Base-by-base conservation (phyloP, 2,113 vertebrate genomes). In the Podilymbus podiceps region DNA sequence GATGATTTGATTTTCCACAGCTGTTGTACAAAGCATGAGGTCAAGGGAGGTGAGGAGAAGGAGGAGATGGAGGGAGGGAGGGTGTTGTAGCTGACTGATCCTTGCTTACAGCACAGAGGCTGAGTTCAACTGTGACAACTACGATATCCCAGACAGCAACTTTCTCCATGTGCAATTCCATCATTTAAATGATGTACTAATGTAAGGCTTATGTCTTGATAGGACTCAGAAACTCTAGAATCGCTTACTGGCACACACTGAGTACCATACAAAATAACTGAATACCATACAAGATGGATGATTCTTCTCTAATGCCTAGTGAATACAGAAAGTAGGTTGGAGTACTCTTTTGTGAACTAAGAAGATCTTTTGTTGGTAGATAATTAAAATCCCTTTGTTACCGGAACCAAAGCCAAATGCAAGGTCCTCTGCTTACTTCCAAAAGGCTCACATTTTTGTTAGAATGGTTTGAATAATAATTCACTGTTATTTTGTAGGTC, bases 1-100 rank as follows among this genome's bases (percentile, higher is more conserved):
- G 53, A 63, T n/a, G 5, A 96, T 90, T 96, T 91, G 89, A 97
- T 96, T 96, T 97, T 93, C 94, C 93, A 95, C 97, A 98, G 97
- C 97, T 97, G 97, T 83, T 12, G 2, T 35, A 69, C 63, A 87
- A 91, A 95, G 66, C 40, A 58, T 62, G 81, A 94, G 95, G 90
- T 93, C 78, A 95, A 75, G 49, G 64, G 63, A 90, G 95, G 89
- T 91, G 73, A 95, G 53, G 19, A 68, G 74, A 68, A 56, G 25
- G 52, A 90, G 74, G 64, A 89, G 69, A 78, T 46, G 62, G 46
- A 64, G 42, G 24, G 31, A 88, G 30, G 21, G 40, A 62, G 24
- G 9, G 58, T 5, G 22, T n/a, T 2, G 2, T 59, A 56, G 30
- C 56, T 91, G 49, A 47, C 84, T 91, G 59, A 33, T 88, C 13